Evolutionary conservation across 92 coral and sea anemone species (phyloP).

Genomic region (Pocillopora grandis): DNA sequence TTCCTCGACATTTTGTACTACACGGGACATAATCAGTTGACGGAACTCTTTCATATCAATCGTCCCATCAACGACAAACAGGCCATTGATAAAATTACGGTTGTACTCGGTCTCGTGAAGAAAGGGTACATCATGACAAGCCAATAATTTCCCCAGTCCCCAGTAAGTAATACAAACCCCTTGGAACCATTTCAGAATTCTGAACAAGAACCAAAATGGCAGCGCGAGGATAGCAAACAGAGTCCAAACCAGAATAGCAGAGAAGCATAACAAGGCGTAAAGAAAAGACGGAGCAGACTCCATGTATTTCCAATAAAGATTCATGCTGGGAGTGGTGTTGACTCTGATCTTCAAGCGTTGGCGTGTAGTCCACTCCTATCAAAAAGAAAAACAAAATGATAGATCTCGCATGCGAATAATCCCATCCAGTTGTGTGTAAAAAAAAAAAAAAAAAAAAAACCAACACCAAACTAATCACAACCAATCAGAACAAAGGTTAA

Average conservation of each 20-base stretch:
- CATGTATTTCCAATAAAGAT: conserved; percentile 36
- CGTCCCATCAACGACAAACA: conserved; percentile 82
- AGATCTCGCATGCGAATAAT: no score
- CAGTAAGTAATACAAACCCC: conserved; percentile 70
- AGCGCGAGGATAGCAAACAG: conserved; percentile 76
- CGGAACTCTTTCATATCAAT: conserved; percentile 72
- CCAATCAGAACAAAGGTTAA: no score
- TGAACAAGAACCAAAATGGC: conserved; percentile 78
- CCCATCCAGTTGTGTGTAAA: no score
- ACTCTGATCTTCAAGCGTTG: no score
- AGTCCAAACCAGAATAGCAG: conserved; percentile 74
- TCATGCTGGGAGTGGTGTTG: conserved; percentile 6
- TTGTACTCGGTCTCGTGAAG: conserved; percentile 82
- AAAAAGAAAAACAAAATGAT: no score
- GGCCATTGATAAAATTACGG: conserved; percentile 82
- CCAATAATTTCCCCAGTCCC: conserved; percentile 75
- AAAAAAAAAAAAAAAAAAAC: no score
- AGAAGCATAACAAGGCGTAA: conserved; percentile 74
- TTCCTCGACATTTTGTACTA: conserved; percentile 76
- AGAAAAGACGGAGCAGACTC: conserved; percentile 65
- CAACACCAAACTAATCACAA: no score
- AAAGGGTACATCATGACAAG: conserved; percentile 88
- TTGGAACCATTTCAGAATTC: conserved; percentile 74
- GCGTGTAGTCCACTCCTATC: no score
- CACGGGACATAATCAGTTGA: conserved; percentile 73